phyloP scores from a whole-genome alignment of 1,140 invertebrate species.

The Pseudobourletiella spinata region DNA sequence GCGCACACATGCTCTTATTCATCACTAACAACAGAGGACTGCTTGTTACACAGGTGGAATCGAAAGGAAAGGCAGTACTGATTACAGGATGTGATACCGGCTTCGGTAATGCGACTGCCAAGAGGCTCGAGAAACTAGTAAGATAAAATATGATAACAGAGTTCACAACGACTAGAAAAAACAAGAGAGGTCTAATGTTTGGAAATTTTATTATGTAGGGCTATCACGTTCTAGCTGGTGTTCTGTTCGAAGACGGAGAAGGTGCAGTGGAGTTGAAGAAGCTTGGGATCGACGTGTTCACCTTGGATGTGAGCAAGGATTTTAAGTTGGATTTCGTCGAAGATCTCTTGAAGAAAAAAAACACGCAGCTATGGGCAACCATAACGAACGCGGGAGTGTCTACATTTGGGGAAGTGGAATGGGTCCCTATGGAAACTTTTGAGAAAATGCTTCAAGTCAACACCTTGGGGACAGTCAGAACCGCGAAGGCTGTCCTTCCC shows the following conservation, averaged over 20 bases:
- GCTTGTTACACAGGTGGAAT: not conserved
- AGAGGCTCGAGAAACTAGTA: constrained; percentile 62
- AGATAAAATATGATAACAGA: no score
- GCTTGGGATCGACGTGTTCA: constrained; percentile 60
- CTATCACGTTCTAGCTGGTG: constrained; percentile 71
- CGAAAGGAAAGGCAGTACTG: constrained; percentile 47
- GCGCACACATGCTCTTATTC: no score
- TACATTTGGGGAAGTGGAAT: constrained; percentile 78
- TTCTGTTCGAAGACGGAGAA: constrained; percentile 52
- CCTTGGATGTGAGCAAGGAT: constrained; percentile 65
- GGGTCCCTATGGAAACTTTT: constrained; percentile 65
- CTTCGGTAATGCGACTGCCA: constrained; percentile 62
- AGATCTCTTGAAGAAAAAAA: constrained; percentile 44
- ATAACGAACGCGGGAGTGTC: constrained; percentile 41
- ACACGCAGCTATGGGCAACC: constrained; percentile 40
- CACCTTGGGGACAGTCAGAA: constrained; percentile 51
- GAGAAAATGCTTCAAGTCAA: constrained; percentile 65
- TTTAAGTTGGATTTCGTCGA: not conserved
- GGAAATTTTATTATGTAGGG: constrained; percentile 45
- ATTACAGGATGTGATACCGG: constrained; percentile 76
- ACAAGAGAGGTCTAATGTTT: not conserved
- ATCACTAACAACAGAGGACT: no score
- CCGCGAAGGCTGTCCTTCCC: constrained; percentile 61
- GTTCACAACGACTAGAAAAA: no score
- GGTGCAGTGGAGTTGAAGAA: constrained; percentile 60